Conservation (phyloP, 2,113 vertebrate genomes). For the Callorhinus ursinus region DNA sequence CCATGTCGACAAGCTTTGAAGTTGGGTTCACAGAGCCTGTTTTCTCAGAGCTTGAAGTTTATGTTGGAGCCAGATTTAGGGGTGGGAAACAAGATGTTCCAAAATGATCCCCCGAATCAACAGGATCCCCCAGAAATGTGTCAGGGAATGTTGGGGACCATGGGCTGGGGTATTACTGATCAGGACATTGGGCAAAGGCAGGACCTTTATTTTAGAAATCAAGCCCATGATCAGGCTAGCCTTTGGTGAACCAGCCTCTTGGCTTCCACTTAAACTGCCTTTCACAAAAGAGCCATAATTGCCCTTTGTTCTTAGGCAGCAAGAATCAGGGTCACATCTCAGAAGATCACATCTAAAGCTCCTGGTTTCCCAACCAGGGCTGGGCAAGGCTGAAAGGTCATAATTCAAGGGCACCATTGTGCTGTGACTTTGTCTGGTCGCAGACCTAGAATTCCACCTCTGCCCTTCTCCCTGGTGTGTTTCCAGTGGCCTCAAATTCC, state of each 20-base stretch:
- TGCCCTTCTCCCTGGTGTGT: not conserved
- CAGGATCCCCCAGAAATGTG: not conserved
- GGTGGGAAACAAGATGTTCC: not conserved
- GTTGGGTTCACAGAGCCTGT: slow-evolving; percentile 33
- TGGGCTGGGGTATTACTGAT: not conserved
- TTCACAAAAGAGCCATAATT: slow-evolving; percentile 46
- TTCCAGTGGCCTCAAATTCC: not conserved
- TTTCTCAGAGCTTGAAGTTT: not conserved
- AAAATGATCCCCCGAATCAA: not conserved
- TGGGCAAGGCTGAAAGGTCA: not conserved
- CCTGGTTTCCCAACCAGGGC: not conserved
- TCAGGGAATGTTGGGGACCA: not conserved
- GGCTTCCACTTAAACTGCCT: slow-evolving; percentile 1
- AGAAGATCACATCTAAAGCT: slow-evolving; percentile 42
- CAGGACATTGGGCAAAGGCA: not conserved
- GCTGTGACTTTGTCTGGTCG: no score
- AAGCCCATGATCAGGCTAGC: not conserved
- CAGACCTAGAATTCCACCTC: not conserved
- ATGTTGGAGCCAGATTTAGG: not conserved
- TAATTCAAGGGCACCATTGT: not conserved
- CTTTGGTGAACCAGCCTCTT: not conserved
- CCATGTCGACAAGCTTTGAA: slow-evolving; percentile 78
- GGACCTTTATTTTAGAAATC: not conserved
- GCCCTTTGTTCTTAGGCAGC: slow-evolving; percentile 45
- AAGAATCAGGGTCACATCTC: slow-evolving; percentile 53